A percentile compares a stretch with the other conserved stretches of the same genome.
phyloP scores from a whole-genome alignment of 2,797 vertebrate genomes.

The Sebastolobus altivelis region DNA sequence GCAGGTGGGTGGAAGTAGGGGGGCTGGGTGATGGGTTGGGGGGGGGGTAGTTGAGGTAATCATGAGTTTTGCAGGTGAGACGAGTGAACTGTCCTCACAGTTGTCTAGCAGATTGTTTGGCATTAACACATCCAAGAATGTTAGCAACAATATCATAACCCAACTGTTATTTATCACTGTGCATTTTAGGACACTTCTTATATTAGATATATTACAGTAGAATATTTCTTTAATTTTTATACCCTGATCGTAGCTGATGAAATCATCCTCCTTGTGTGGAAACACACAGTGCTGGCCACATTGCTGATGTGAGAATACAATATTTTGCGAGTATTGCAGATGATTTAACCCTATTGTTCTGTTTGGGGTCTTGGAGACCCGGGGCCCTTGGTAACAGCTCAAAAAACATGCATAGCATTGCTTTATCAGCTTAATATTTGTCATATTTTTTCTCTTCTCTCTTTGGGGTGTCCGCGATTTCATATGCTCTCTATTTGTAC shows the following conservation, averaged over 20 bases:
- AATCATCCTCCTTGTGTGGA: conserved; percentile 7
- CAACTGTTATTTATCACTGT: background rate
- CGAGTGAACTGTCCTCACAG: conserved; percentile 15
- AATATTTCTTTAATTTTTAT: conserved; percentile 3
- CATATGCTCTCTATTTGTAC: background rate
- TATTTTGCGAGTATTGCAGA: background rate
- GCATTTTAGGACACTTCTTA: conserved; percentile 1
- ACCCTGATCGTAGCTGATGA: background rate
- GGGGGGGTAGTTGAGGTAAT: conserved; percentile 43
- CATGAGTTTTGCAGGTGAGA: conserved; percentile 61
- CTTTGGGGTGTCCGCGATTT: background rate
- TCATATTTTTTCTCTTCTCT: background rate
- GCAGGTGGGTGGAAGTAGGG: conserved; percentile 38
- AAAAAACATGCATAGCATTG: background rate
- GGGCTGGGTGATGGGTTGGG: background rate
- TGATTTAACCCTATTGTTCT: background rate
- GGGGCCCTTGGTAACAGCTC: background rate
- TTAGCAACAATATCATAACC: conserved; percentile 3
- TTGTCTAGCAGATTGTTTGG: conserved; percentile 10
- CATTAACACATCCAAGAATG: conserved; percentile 2
- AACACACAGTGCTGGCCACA: background rate
- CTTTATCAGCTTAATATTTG: background rate
- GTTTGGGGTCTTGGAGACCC: background rate
- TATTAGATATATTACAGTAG: no score
- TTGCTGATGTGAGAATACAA: conserved; percentile 1